Percentiles rank a stretch among this genome's conserved stretches.
Evolutionary conservation across 2,113 vertebrate species (phyloP).

Genomic region (Ptilonorhynchus violaceus): DNA sequence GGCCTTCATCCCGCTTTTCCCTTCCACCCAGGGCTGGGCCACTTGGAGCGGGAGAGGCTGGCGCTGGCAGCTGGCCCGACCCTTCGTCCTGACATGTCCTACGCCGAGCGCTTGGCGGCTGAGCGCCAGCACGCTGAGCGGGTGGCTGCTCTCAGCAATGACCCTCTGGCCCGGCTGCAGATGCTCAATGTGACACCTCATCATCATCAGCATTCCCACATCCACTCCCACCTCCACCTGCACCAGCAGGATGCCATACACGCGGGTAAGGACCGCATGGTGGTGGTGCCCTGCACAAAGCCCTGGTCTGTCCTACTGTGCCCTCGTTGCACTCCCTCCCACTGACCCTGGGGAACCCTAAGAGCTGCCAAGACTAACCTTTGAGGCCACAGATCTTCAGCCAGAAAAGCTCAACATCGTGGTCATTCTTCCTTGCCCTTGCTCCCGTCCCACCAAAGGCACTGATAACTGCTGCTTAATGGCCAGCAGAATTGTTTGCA

Average conservation of each 20-base stretch:
- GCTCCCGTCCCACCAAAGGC: background rate
- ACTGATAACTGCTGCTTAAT: background rate
- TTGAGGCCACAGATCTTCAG: background rate
- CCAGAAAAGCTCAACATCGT: background rate
- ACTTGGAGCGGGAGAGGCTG: constrained; percentile 75
- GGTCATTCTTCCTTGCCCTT: background rate
- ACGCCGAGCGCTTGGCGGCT: constrained; percentile 73
- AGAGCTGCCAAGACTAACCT: background rate
- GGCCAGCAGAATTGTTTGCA: background rate
- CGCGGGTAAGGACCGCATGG: constrained; percentile 66
- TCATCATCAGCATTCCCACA: constrained; percentile 99
- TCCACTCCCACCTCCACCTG: constrained; percentile 97
- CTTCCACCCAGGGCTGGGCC: constrained; percentile 76
- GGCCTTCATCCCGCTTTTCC: constrained; percentile 79
- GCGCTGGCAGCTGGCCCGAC: constrained; percentile 77
- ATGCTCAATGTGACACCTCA: constrained; percentile 98
- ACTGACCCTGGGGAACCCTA: background rate
- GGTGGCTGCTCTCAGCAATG: constrained; percentile 83
- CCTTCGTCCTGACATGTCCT: constrained; percentile 77
- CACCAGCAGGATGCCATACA: constrained; percentile 98
- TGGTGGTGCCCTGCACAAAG: background rate
- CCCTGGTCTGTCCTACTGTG: background rate
- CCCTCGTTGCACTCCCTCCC: fast-evolving
- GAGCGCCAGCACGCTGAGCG: constrained; percentile 81
- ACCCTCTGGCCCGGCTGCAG: constrained; percentile 92